Percentiles rank a stretch among this genome's conserved stretches.
These are phyloP conservation scores for Rhagophthalmus giganteus DNA, from an alignment of 2,888 invertebrate species.

Conservation along the genomic window DNA sequence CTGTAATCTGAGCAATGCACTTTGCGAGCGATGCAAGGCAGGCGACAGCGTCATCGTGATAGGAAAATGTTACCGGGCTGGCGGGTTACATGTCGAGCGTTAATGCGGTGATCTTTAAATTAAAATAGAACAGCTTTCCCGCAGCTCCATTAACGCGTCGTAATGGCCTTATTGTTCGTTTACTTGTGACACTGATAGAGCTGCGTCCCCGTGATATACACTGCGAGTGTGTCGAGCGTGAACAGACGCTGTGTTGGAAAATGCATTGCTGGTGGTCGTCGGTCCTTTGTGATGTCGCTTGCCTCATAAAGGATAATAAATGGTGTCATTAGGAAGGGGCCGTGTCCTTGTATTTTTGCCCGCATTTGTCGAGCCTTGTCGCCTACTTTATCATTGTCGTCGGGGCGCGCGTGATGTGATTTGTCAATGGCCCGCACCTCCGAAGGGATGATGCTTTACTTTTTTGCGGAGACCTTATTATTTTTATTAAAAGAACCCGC, in stretches of 20 bases:
- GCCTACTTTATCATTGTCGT: conserved; percentile 55
- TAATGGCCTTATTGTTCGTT: conserved; percentile 41
- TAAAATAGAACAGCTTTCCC: conserved; percentile 40
- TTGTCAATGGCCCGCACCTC: conserved; percentile 43
- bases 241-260: conserved; percentile 45
- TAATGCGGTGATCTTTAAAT: conserved; percentile 36
- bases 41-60: conserved; percentile 27
- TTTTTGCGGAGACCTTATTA: conserved; percentile 7
- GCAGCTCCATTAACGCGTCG: conserved; percentile 41
- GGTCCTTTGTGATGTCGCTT: conserved; percentile 53
- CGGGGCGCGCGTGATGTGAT: conserved; percentile 46
- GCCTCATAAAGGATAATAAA: conserved; percentile 56
- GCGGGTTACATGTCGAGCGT: conserved; percentile 26
- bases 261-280: conserved; percentile 49
- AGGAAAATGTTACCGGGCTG: conserved; percentile 37
- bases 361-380: conserved; percentile 55
- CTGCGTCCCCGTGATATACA: conserved; percentile 36
- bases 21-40: conserved; percentile 31
- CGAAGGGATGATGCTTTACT: conserved; percentile 10
- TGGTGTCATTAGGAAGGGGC: conserved; percentile 55
- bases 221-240: conserved; percentile 36
- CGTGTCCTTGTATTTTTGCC: conserved; percentile 54
- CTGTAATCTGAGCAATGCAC: conserved; percentile 44
- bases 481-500: conserved; percentile 13
- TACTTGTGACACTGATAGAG: conserved; percentile 38